Evolutionary conservation across 1,140 invertebrate species (phyloP).

Genomic region (Bombus vancouverensis): DNA sequence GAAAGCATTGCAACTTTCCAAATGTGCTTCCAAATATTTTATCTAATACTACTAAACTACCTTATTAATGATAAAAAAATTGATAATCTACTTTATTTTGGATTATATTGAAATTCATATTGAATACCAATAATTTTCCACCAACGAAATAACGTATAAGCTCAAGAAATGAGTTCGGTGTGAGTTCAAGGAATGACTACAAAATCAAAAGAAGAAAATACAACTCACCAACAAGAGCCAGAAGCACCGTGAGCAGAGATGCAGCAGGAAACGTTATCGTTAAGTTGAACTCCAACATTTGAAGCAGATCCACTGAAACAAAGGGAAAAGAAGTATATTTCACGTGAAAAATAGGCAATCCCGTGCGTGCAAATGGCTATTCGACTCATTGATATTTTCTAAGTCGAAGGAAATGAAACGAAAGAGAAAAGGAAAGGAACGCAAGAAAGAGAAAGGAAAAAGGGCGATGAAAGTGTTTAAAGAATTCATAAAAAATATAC

Average conservation of each 20-base stretch:
- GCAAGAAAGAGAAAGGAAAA: no score
- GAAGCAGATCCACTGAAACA: constrained; percentile 95
- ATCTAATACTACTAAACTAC: no score
- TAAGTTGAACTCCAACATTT: constrained; percentile 98
- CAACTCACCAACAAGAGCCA: constrained; percentile 97
- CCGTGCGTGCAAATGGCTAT: neutral
- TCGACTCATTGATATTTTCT: neutral
- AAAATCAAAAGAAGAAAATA: neutral
- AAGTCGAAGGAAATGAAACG: neutral
- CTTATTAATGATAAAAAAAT: no score
- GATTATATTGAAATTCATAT: no score
- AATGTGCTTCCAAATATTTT: no score
- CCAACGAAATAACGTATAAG: no score
- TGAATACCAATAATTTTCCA: no score
- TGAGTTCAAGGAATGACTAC: no score
- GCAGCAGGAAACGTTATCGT: constrained; percentile 97
- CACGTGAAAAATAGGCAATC: constrained; percentile 28
- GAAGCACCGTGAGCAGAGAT: constrained; percentile 96
- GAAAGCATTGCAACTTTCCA: no score
- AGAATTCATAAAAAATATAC: constrained; percentile 1
- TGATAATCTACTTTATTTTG: no score
- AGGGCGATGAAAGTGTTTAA: neutral
- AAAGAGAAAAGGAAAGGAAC: neutral
- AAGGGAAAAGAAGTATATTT: constrained; percentile 69
- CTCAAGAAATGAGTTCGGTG: no score